Evolutionary conservation across 2,113 vertebrate species (phyloP).

Genomic region (Asarcornis scutulata): DNA sequence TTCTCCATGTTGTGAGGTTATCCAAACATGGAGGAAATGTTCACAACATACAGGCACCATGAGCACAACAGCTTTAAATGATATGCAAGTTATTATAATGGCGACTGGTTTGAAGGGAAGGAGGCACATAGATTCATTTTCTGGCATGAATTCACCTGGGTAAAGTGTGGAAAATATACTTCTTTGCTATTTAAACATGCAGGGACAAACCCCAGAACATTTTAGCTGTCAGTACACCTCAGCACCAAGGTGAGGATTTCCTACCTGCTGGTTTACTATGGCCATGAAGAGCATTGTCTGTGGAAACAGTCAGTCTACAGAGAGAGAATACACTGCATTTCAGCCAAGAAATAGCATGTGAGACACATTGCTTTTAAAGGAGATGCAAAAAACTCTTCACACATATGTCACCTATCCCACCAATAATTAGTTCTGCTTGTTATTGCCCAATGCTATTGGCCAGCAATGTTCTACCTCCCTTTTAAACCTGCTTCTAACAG

Average conservation of each 20-base stretch:
- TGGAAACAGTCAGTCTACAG: not conserved
- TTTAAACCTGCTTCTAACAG: not conserved
- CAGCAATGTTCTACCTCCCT: not conserved
- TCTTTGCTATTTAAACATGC: not conserved
- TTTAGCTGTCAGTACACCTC: not conserved
- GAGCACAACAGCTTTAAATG: not conserved
- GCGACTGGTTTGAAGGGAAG: not conserved
- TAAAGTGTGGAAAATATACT: not conserved
- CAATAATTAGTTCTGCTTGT: not conserved
- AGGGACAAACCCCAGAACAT: not conserved
- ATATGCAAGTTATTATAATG: not conserved
- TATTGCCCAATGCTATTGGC: not conserved
- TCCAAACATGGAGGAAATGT: not conserved
- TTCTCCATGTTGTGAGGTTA: not conserved
- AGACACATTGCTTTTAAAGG: not conserved
- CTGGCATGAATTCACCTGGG: not conserved
- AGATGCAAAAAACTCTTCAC: not conserved
- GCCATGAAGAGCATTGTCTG: not conserved
- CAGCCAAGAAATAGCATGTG: not conserved
- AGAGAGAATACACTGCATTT: not conserved
- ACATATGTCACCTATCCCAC: not conserved
- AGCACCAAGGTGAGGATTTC: not conserved
- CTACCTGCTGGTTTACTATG: not conserved
- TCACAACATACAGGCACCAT: not conserved
- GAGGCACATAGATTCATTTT: not conserved